phyloP scores from a whole-genome alignment of 2,797 vertebrate genomes.

The Coranthus polyacanthus region DNA sequence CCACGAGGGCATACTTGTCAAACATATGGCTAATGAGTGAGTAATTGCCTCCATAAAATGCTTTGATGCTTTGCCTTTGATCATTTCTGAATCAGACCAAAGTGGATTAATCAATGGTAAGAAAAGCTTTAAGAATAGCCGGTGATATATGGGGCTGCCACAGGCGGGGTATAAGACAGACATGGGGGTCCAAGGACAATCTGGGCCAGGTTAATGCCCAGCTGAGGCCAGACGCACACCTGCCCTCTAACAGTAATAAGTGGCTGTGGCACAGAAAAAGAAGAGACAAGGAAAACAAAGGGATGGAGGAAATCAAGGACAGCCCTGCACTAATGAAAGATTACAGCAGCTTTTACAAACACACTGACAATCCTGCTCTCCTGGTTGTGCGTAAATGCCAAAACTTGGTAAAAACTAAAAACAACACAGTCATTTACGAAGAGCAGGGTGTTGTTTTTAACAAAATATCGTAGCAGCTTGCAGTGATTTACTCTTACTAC shows the following conservation, averaged over 20 bases:
- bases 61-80: conserved; percentile 79
- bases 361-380: conserved; percentile 14
- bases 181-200: conserved; percentile 81
- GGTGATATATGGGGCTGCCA: conserved; percentile 53
- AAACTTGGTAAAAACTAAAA: conserved; percentile 7
- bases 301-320: conserved; percentile 31
- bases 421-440: conserved; percentile 1
- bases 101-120: conserved; percentile 71
- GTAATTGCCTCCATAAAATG: conserved; percentile 75
- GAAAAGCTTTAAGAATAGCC: conserved; percentile 68
- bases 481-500: conserved; percentile 22
- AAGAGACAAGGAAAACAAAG: conserved; percentile 28
- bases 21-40: conserved; percentile 84
- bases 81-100: conserved; percentile 69
- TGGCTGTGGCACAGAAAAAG: conserved; percentile 51
- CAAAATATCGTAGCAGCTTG: conserved; percentile 5
- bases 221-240: conserved; percentile 77
- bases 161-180: conserved; percentile 61
- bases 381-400: not conserved
- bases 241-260: conserved; percentile 72
- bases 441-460: conserved; percentile 34
- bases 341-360: conserved; percentile 21
- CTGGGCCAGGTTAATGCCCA: conserved; percentile 76
- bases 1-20: conserved; percentile 78
- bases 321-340: conserved; percentile 16